Conservation (phyloP, 2,888 invertebrate genomes). For the Sepiola atlantica region DNA sequence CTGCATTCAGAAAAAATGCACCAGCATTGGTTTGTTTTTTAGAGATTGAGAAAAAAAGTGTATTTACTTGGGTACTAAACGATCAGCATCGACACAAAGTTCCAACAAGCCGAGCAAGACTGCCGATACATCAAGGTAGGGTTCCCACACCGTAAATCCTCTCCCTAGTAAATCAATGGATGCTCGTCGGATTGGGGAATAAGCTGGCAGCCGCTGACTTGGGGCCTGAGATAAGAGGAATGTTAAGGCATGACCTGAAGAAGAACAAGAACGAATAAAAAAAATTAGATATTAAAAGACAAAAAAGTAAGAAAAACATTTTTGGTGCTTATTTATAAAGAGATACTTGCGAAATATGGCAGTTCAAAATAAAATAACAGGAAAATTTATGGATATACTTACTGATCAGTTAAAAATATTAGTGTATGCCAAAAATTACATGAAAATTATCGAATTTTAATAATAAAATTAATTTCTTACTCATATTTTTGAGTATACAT, state of each 20-base stretch:
- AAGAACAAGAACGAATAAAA: not conserved
- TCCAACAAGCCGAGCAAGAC: conserved; percentile 87
- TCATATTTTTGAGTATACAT: too few relatives aligned
- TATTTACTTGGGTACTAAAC: conserved; percentile 71
- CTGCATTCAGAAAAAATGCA: too few relatives aligned
- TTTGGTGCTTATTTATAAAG: not conserved
- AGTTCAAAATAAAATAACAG: too few relatives aligned
- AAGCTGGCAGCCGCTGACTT: conserved; percentile 85
- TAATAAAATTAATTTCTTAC: too few relatives aligned
- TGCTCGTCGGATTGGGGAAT: conserved; percentile 88
- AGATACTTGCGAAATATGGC: not conserved
- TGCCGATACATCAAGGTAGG: conserved; percentile 93
- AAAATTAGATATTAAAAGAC: not conserved
- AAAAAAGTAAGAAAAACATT: not conserved
- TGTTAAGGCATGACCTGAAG: conserved; percentile 86
- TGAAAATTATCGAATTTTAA: too few relatives aligned
- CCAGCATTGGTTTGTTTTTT: too few relatives aligned
- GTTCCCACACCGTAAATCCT: conserved; percentile 99
- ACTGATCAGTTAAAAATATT: too few relatives aligned
- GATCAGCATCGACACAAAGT: conserved; percentile 75
- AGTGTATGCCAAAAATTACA: too few relatives aligned
- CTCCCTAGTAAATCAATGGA: conserved; percentile 97
- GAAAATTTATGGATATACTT: too few relatives aligned
- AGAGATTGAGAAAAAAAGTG: not conserved
- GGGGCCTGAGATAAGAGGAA: conserved; percentile 93